Base-by-base conservation (phyloP, 1,140 invertebrate genomes). In the Ephestia elutella region DNA sequence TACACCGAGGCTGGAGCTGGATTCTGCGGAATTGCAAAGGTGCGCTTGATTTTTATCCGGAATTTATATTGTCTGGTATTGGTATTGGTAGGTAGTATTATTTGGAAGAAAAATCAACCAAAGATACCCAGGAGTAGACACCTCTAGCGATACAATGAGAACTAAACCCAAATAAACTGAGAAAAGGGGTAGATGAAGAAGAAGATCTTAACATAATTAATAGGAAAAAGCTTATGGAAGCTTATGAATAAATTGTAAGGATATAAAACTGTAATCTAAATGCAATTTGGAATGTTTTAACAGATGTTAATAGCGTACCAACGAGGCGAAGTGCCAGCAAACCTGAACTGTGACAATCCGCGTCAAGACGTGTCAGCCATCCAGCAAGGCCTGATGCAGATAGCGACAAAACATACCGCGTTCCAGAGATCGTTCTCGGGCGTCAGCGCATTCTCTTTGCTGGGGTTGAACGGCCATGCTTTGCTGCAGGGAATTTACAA, bases 1-100 rank as follows among this genome's bases (percentile, higher is more conserved):
- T 92, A 94, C 68, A 86, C 91, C 20, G 93, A 94, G 73, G 90
- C 92, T 25, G 91, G 92, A 5, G 92, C 92, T 74, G 90, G 91
- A 51, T 59, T 92, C 0, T 89, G 90, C 57, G 84, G 90, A 25
- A 63, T 93, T 25, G 90, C 90, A 18, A 93, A 93, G 75, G 91
- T 95, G 56, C n/a, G 57, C 13, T 25, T 25, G 38, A 48, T 17
- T 57, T 54, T 38, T 1, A 7, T 18, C 32, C 38, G 38, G 5
- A 50, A 32, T n/a, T 5, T 18, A 55, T 8, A 28, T 28, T 28
- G 25, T 28, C 25, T 28, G 3, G n/a, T n/a, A n/a, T n/a, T n/a
- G n/a, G n/a, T n/a, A n/a, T n/a, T n/a, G n/a, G n/a, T n/a, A n/a
- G n/a, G n/a, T n/a, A n/a, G n/a, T n/a, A n/a, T n/a, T n/a, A n/a